Conservation (phyloP, 2,113 vertebrate species). For the Porphyrio hochstetteri region DNA sequence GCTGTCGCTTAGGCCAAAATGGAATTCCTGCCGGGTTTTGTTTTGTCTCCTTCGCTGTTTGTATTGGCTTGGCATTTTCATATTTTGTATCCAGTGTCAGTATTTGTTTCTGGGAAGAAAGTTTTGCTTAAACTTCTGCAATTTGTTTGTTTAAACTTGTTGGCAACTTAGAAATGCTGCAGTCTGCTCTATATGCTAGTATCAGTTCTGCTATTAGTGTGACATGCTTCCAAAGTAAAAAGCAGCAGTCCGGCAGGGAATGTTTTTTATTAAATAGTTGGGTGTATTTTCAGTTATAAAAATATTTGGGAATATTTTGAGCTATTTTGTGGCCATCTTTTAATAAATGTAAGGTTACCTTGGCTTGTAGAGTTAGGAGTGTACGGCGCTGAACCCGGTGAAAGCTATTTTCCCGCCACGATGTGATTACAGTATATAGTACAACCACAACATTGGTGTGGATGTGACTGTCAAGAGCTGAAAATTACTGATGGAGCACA, state of each 20-base stretch:
- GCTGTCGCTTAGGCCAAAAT: neutral
- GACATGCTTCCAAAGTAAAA: conserved; percentile 4
- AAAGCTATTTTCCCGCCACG: neutral
- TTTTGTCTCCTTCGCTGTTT: conserved; percentile 57
- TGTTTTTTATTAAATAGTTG: conserved; percentile 45
- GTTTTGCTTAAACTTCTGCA: conserved; percentile 41
- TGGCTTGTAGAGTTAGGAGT: neutral
- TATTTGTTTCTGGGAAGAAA: conserved; percentile 61
- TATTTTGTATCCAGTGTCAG: conserved; percentile 48
- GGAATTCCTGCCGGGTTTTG: conserved; percentile 52
- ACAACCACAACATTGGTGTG: neutral
- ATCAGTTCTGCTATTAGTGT: conserved; percentile 1
- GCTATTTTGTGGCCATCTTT: neutral
- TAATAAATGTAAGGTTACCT: conserved; percentile 20
- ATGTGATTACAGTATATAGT: neutral
- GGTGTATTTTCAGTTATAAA: conserved; percentile 23
- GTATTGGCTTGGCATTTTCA: conserved; percentile 49
- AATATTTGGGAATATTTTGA: conserved; percentile 42
- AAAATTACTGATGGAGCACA: neutral
- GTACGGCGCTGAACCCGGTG: neutral
- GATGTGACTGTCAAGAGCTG: neutral
- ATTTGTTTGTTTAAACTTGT: conserved; percentile 64
- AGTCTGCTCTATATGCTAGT: conserved; percentile 2
- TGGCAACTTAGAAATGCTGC: conserved; percentile 31
- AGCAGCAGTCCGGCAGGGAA: neutral